Evolutionary conservation across 2,888 invertebrate species (phyloP), one percentile per base, ranked within the genome.

Genomic region (Noctuana brunneofusca): DNA sequence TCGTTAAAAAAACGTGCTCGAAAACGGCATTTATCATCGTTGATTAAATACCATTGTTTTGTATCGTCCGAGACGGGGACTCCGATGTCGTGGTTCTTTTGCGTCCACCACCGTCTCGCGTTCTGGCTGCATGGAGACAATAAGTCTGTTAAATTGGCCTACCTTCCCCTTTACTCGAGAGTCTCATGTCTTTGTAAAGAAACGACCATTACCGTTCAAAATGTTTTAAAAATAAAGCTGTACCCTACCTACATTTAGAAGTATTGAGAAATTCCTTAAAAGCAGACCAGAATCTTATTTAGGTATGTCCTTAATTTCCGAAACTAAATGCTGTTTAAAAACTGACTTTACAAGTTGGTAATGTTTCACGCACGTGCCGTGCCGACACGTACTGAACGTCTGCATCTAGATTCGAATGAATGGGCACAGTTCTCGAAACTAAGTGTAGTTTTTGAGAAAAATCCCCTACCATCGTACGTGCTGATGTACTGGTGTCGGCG

Each of bases 1-100:
- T 89, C 86, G 86, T 89, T 90, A 89, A 90, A 91, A n/a, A 90
- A 91, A 90, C 89, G 89, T 88, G 87, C 81, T 81, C 87, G 89
- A 86, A 89, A 86, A 86, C 90, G 82, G 87, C 91, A 91, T 91
- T 89, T 91, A 90, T 91, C 91, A 91, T 90, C 89, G 86, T 86
- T 90, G 91, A 90, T 91, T 91, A 91, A 91, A 91, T 91, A 89
- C 89, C 90, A 89, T 90, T 90, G 91, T 90, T 89, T 91, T 89
- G 89, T 89, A 88, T 87, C 86, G 86, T 84, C 82, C 85, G 85
- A 83, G 80, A 80, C 82, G 86, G 82, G 86, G 67, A 84, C 84
- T 80, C 87, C 85, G 70, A 65, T 68, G 73, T 84, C 83, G 75
- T 86, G 80, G 74, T 89, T 81, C 78, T 89, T 89, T 90, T 90